Evolutionary conservation across 2,113 vertebrate genomes (phyloP), one percentile per base, ranked within the genome.

Genomic region (Cebidichthys violaceus): DNA sequence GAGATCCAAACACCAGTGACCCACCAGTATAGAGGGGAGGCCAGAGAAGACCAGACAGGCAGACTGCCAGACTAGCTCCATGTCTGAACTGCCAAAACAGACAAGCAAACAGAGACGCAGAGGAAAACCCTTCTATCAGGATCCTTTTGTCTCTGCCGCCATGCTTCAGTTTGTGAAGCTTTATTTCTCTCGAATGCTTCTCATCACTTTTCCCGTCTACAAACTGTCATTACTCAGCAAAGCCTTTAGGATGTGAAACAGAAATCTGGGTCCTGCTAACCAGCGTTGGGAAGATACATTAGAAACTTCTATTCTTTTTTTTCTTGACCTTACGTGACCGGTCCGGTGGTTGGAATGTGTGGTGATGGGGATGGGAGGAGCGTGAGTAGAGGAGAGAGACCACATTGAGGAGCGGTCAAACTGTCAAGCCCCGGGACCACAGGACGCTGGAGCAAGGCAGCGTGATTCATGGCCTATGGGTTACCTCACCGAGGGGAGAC

Each of bases 381-480:
- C 79, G 7, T 79, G 67, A 86, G 79, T 18, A 75, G 82, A 86
- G 82, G 83, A 90, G 72, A 83, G 90, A 78, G 85, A 90, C 89
- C 90, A 86, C 92, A 91, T 87, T 83, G 92, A 85, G 86, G 83
- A 93, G 90, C 85, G 86, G 89, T 92, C 88, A 86, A 84, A 89
- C 90, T 85, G 82, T 89, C 88, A 92, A 79, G 81, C 87, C 88
- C 73, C 35, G 50, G 86, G 82, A 92, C 91, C 91, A 78, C 89
- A 92, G 84, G 78, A 86, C 88, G 88, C 79, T 82, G 86, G 87
- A 91, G 87, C 88, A 90, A 90, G 89, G 87, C 89, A 88, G 75
- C 64, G n/a, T 92, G 91, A 92, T 93, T 93, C 91, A 93, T 92
- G 79, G 89, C 75, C 75, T 87, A 90, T 93, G 91, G 91, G 90